Percentiles rank a stretch among this genome's conserved stretches.
Evolutionary conservation across 2,113 vertebrate species (phyloP).

Genomic region (Heliornis fulica): DNA sequence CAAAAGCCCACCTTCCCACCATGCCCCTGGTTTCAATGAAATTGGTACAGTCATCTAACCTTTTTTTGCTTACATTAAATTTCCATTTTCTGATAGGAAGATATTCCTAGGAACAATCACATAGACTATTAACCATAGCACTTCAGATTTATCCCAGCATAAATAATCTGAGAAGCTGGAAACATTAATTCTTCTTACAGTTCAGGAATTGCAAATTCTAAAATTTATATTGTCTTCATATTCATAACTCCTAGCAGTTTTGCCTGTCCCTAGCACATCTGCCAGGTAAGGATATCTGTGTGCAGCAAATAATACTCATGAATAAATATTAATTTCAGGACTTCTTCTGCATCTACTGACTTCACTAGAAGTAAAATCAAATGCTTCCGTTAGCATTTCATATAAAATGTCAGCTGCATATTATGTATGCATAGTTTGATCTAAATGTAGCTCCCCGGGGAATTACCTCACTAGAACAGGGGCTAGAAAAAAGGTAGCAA

Average conservation of each 20-base stretch:
- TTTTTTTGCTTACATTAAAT: neutral
- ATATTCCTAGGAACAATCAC: neutral
- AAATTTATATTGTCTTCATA: neutral
- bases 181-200: neutral
- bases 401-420: neutral
- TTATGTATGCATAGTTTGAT: neutral
- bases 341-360: neutral
- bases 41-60: neutral
- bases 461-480: neutral
- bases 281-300: neutral
- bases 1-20: neutral
- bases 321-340: neutral
- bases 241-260: neutral
- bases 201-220: neutral
- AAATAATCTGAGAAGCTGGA: neutral
- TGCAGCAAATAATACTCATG: neutral
- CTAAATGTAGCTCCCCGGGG: neutral
- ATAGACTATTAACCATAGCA: neutral
- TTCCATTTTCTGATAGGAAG: neutral
- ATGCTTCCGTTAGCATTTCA: neutral
- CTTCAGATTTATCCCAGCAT: neutral
- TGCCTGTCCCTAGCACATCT: neutral
- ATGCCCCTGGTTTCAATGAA: neutral
- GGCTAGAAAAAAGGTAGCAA: neutral
- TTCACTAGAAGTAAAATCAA: neutral